These are phyloP conservation scores for Danio jaintianensis DNA, from an alignment of 2,797 vertebrate species.

Conservation along the genomic window DNA sequence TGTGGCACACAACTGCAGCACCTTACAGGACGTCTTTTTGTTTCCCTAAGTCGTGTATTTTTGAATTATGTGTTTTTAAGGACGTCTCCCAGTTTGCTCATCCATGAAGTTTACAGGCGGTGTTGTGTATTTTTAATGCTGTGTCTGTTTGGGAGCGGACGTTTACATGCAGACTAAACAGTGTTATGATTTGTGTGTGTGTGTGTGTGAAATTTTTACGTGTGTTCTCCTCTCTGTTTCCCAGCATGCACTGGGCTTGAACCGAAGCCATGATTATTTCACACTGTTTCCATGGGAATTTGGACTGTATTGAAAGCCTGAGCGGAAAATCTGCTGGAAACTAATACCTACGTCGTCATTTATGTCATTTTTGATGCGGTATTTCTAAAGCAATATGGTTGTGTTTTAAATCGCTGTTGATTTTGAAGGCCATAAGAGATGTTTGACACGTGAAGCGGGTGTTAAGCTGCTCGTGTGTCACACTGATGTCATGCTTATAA, in stretches of 20 bases:
- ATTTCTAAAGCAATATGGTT: constrained; percentile 74
- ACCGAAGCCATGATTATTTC: constrained; percentile 45
- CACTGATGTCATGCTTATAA: constrained; percentile 23
- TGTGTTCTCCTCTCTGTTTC: constrained; percentile 36
- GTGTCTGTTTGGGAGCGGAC: constrained; percentile 6
- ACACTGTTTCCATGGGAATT: constrained; percentile 36
- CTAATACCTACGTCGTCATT: constrained; percentile 65
- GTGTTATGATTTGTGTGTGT: constrained; percentile 55
- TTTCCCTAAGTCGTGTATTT: constrained; percentile 61
- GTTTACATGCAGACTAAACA: background rate
- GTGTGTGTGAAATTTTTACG: constrained; percentile 4
- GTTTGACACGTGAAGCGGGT: background rate
- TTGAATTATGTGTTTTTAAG: constrained; percentile 64
- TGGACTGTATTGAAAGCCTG: background rate
- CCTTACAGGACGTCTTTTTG: constrained; percentile 47
- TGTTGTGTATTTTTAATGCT: constrained; percentile 55
- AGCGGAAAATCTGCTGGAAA: constrained; percentile 39
- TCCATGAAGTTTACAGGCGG: constrained; percentile 60
- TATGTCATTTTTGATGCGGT: constrained; percentile 67
- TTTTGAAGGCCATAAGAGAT: constrained; percentile 3
- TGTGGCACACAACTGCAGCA: constrained; percentile 61
- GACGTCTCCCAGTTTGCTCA: constrained; percentile 64
- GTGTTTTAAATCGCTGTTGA: background rate
- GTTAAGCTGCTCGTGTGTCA: constrained; percentile 1
- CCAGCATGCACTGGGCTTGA: constrained; percentile 51